phyloP scores from a whole-genome alignment of 2,888 invertebrate species.

The Trachelus iudaicus region DNA sequence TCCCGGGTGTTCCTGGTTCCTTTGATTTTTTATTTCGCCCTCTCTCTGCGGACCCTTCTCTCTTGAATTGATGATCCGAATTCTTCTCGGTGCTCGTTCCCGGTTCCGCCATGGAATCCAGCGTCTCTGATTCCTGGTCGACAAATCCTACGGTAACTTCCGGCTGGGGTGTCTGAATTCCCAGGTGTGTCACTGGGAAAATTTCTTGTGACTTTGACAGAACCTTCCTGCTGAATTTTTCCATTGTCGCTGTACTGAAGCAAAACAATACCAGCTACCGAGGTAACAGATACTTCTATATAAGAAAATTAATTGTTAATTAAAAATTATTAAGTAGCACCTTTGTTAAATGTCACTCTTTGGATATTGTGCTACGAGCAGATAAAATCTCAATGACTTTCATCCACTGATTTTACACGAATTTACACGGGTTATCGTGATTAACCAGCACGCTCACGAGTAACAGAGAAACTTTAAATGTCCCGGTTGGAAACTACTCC shows the following conservation, averaged over 20 bases:
- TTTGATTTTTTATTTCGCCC: not conserved
- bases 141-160: not conserved
- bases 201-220: not conserved
- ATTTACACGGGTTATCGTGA: not conserved
- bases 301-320: not conserved
- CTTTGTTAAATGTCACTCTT: not conserved
- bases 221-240: not conserved
- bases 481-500: not conserved
- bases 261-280: not conserved
- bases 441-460: not conserved
- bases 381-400: not conserved
- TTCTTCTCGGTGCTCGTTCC: not conserved
- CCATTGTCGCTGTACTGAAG: not conserved
- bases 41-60: not conserved
- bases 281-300: not conserved
- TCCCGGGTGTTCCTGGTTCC: constrained; percentile 6
- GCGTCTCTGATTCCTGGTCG: not conserved
- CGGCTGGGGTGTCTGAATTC: not conserved
- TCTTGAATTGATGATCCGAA: not conserved
- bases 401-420: not conserved
- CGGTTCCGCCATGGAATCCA: not conserved
- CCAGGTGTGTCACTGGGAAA: not conserved
- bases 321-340: not conserved
- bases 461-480: not conserved
- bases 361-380: not conserved